These are phyloP conservation scores for Nipponia nippon DNA, from an alignment of 2,113 vertebrate genomes.

Conservation along the genomic window DNA sequence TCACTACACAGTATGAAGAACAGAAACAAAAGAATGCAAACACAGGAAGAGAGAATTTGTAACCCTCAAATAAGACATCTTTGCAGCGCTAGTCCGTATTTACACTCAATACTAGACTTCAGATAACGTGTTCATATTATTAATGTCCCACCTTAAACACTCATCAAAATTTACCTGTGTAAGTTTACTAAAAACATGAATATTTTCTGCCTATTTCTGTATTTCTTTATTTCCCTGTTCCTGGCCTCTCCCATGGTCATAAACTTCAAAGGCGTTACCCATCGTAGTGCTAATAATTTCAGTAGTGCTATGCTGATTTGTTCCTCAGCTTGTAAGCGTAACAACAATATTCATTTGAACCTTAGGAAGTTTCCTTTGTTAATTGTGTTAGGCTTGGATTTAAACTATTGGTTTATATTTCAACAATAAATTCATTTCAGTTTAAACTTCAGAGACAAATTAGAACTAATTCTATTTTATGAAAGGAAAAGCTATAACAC, in stretches of 20 bases:
- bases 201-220: not conserved
- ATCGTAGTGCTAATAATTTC: not conserved
- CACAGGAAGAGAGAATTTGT: not conserved
- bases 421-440: not conserved
- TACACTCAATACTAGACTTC: not conserved
- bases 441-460: conserved; percentile 14
- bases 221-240: not conserved
- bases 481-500: conserved; percentile 4
- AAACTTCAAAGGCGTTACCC: not conserved
- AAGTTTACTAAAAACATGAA: not conserved
- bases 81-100: not conserved
- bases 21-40: not conserved
- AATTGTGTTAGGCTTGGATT: not conserved
- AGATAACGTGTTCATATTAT: not conserved
- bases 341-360: not conserved
- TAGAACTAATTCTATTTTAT: conserved; percentile 23
- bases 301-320: not conserved
- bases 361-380: not conserved
- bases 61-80: not conserved
- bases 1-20: not conserved
- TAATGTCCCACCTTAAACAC: not conserved
- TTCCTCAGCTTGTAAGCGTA: not conserved
- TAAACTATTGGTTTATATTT: not conserved
- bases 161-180: not conserved
- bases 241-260: not conserved